Evolutionary conservation across 2,888 invertebrate species (phyloP).

Genomic region (Pollenia angustigena): DNA sequence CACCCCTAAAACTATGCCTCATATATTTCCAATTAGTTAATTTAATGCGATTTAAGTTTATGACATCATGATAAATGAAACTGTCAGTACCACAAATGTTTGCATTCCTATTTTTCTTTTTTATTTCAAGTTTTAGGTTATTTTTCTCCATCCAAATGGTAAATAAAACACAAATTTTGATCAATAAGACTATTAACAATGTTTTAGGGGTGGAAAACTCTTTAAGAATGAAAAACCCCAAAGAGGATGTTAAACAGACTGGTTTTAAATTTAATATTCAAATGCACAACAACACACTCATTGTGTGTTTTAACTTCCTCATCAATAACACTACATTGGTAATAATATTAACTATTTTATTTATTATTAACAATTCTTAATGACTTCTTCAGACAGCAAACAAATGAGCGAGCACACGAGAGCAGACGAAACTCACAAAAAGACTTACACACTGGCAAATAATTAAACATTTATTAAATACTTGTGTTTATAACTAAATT

Average conservation of each 20-base stretch:
- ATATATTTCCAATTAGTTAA: not conserved
- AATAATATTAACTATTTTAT: conserved; percentile 22
- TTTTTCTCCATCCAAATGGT: too few species aligned
- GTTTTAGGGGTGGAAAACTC: not conserved
- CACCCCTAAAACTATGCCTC: not conserved
- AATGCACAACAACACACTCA: not conserved
- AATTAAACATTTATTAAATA: not conserved
- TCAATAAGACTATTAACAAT: not conserved
- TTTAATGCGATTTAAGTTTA: not conserved
- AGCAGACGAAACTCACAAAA: not conserved
- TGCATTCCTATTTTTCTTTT: not conserved
- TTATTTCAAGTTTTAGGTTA: not conserved
- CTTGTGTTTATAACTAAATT: not conserved
- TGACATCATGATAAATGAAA: conserved; percentile 2
- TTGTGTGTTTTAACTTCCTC: not conserved
- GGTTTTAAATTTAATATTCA: conserved; percentile 8
- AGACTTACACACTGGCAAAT: not conserved
- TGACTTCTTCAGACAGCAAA: conserved; percentile 12
- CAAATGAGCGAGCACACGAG: not conserved
- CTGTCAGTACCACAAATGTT: not conserved
- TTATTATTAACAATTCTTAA: conserved; percentile 37
- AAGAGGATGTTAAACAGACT: conserved; percentile 17
- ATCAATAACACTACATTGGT: not conserved
- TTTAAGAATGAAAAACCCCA: not conserved
- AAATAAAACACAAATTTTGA: not conserved